These are phyloP conservation scores for Galerucella calmariensis DNA, from an alignment of 2,888 invertebrate genomes.

Conservation along the genomic window DNA sequence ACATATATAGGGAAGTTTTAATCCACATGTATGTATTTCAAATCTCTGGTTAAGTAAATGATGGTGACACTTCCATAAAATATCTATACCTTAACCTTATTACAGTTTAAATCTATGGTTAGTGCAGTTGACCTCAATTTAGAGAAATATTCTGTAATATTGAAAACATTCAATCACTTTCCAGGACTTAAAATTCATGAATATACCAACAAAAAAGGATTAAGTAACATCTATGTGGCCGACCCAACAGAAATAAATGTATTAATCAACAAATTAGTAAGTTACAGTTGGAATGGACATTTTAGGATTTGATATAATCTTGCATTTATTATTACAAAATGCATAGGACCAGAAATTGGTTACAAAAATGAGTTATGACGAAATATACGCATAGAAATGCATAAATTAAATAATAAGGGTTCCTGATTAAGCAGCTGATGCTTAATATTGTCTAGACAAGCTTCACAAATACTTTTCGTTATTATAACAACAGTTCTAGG, in stretches of 20 bases:
- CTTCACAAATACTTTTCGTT: not conserved
- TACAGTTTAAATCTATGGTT: no score
- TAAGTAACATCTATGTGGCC: no score
- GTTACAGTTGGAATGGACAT: not conserved
- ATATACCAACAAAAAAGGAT: no score
- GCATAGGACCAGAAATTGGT: not conserved
- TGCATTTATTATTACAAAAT: not conserved
- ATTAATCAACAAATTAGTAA: not conserved
- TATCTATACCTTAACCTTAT: no score
- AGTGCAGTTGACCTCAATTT: no score
- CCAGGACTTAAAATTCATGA: no score
- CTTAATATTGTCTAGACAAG: constrained; percentile 1
- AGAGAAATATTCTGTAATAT: no score
- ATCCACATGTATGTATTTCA: no score
- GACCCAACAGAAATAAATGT: no score
- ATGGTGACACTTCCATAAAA: no score
- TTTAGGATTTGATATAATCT: not conserved
- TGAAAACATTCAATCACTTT: no score
- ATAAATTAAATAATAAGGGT: not conserved
- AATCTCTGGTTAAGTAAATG: no score
- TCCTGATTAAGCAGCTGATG: not conserved
- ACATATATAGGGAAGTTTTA: not conserved
- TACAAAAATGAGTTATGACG: not conserved
- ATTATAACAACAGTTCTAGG: not conserved
- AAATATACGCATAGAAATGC: not conserved